Evolutionary conservation across 2,113 vertebrate species (phyloP).

Genomic region (Athene noctua): DNA sequence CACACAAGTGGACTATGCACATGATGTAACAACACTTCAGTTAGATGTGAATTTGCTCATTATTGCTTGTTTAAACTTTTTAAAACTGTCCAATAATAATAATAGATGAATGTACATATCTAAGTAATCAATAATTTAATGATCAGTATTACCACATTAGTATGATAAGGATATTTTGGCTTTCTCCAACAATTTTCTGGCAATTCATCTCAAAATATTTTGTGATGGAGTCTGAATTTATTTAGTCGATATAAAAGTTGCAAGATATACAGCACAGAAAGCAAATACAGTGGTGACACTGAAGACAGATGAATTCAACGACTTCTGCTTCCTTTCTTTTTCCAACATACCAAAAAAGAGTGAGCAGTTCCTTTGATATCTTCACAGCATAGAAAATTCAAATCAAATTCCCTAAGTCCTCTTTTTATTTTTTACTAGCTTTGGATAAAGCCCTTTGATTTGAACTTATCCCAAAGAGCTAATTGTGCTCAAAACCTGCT

Average conservation of each 20-base stretch:
- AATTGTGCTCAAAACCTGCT: not conserved
- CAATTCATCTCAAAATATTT: not conserved
- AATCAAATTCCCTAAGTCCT: not conserved
- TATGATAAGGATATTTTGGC: not conserved
- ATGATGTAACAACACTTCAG: not conserved
- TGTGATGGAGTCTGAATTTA: not conserved
- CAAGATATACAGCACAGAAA: not conserved
- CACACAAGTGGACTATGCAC: rapidly evolving
- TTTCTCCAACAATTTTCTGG: not conserved
- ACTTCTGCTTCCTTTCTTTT: not conserved
- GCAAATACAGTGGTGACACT: not conserved
- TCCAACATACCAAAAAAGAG: not conserved
- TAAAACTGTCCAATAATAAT: not conserved
- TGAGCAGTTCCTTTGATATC: not conserved
- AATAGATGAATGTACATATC: not conserved
- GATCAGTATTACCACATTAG: not conserved
- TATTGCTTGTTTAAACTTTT: not conserved
- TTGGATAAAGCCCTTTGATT: not conserved
- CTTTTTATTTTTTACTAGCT: not conserved
- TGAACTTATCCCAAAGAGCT: not conserved
- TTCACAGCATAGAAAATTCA: not conserved
- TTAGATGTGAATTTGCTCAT: not conserved
- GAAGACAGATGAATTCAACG: not conserved
- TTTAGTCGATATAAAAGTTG: not conserved
- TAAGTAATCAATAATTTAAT: not conserved